Base-by-base conservation (phyloP, 37 sponge, comb jelly and placozoan species). In the Axinella damicornis region DNA sequence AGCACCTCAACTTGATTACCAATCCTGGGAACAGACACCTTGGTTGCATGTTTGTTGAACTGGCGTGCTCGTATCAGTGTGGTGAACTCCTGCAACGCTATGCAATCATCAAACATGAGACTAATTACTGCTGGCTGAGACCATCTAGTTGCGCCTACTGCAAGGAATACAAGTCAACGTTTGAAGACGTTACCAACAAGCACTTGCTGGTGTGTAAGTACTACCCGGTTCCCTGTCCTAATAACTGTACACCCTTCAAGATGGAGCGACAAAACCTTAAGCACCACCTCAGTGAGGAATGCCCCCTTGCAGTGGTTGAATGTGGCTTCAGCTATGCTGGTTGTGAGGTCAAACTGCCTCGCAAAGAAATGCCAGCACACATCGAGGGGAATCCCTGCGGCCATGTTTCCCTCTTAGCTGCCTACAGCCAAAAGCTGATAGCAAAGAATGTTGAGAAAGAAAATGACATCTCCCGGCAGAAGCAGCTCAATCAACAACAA, bases 211-310 rank as follows among this genome's bases (percentile, higher is more conserved):
- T 53, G 74, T 73, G 74, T 53, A 21, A 37, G 24, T 40, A 73
- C 28, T 73, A 73, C 74, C 74, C 72, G 24, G 72, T 71, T 38
- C 38, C 72, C 38, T 71, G 72, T 37, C 57, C 57, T 56, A 35
- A 71, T 31, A 31, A 71, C 33, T 71, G 72, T 37, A 24, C 24
- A 35, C 38, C 9, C 33, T 37, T 36, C 20, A 15, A 15, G 57
- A 25, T 71, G 24, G 52, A 73, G 17, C 74, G 74, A 21, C 74
- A 73, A 21, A 20, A 52, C 24, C 4, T 73, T 22, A n/a, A 37
- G 28, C 22, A 22, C 0, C 74, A 73, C 27, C 22, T 73, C 5
- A 21, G 40, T 4, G 27, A 38, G 22, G 74, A 41, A 16, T 73
- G 74, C 39, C 74, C 74, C 40, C 74, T 73, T 21, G 28, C 25